Evolutionary conservation across 1,140 invertebrate species (phyloP), one percentile per base, ranked within the genome.

Genomic region (Brachionus asplanchnoidis): DNA sequence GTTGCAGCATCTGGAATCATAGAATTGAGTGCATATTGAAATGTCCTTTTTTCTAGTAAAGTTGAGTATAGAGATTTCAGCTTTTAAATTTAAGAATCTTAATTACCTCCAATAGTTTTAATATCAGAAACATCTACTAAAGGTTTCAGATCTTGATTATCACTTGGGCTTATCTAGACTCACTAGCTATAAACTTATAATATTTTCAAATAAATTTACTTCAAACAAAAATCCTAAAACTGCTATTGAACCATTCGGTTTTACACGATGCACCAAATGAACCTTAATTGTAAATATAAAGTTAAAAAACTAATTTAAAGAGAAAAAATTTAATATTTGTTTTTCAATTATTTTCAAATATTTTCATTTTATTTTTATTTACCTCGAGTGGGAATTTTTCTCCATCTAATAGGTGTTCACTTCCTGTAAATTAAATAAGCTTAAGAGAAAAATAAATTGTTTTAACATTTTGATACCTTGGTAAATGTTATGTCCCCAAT

Each of bases 401-500:
- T 9, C 42, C 65, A 73, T 84, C 20, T 8, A 84, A 14, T 17
- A 26, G 20, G 28, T 84, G 82, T 36, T 84, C 82, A 32, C 60
- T 68, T 26, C 82, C 82, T 60, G 6, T 20, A 8, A 60, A 23
- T 23, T 60, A 26, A 60, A 60, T 20, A 23, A 20, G 53, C 32
- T 36, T 36, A 53, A 60, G 44, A 46, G 14, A 46, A 46, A 46
- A 46, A 14, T 46, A 0, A 46, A 12, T n/a, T 14, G 14, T 12
- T 46, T 46, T 6, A 46, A 12, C 5, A 46, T 7, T 46, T 46
- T 60, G 3, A 3, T 20, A 60, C 53, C 53, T 70, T 84, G 82
- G 70, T 36, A 84, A n/a, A 50, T 60, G 28, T 84, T 84, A 12
- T 20, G 70, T n/a, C 82, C 82, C 82, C 82, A 84, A 73, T 84